Conservation (phyloP, 2,797 vertebrate species). For the Mormyrops attenuatus region DNA sequence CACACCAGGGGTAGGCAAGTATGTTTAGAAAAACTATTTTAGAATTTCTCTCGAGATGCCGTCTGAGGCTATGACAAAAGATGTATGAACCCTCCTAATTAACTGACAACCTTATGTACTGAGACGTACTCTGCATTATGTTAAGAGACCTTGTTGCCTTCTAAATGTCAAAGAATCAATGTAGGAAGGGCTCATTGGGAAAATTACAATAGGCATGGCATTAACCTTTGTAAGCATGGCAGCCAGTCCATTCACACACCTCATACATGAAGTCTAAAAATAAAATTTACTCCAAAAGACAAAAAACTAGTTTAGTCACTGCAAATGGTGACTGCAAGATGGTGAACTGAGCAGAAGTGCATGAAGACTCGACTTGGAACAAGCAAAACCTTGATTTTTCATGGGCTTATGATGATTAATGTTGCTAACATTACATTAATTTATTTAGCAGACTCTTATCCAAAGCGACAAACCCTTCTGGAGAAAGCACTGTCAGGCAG, state of each 20-base stretch:
- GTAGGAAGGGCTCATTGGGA: background rate
- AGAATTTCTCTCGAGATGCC: background rate
- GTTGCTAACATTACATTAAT: background rate
- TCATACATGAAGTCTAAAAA: background rate
- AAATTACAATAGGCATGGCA: background rate
- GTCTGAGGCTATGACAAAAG: background rate
- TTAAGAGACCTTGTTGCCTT: background rate
- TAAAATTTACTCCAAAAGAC: background rate
- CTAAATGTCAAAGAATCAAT: background rate
- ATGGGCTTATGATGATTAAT: background rate
- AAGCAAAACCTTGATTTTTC: background rate
- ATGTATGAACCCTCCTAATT: background rate
- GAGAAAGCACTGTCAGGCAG: background rate
- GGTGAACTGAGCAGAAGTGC: background rate
- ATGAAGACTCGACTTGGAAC: background rate
- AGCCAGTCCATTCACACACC: background rate
- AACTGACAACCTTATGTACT: background rate
- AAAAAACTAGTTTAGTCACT: background rate
- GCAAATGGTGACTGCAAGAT: background rate
- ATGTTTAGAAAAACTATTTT: background rate
- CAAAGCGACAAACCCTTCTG: background rate
- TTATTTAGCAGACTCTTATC: background rate
- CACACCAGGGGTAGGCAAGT: constrained; percentile 6
- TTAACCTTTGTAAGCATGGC: background rate
- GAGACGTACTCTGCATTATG: background rate